Evolutionary conservation across 1,140 invertebrate species (phyloP).

Genomic region (Megathymus violae): DNA sequence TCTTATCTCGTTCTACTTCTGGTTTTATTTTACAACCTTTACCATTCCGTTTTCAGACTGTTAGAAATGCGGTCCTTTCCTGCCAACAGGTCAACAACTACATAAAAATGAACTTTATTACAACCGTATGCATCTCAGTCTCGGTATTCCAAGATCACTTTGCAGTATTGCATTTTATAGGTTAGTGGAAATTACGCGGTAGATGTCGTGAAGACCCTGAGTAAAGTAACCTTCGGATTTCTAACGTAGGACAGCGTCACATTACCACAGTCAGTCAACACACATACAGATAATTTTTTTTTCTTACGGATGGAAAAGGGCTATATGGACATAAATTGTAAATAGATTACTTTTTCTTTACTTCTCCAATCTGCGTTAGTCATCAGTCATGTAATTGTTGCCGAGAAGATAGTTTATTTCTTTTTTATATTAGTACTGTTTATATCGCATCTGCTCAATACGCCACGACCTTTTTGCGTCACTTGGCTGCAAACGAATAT

Average conservation of each 20-base stretch:
- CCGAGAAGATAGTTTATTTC: too few species aligned
- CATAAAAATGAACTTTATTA: conserved; percentile 13
- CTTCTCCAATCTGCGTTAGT: too few species aligned
- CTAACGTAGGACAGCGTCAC: not conserved
- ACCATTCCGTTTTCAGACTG: not conserved
- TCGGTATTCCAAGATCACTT: not conserved
- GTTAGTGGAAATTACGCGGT: conserved; percentile 7
- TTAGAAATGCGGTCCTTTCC: not conserved
- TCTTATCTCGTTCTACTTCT: not conserved
- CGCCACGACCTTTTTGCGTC: too few species aligned
- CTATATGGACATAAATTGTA: too few species aligned
- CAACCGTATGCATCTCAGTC: not conserved
- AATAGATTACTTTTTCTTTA: too few species aligned
- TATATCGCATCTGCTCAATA: too few species aligned
- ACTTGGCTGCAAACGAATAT: too few species aligned
- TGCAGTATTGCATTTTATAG: conserved; percentile 25
- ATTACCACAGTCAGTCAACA: too few species aligned
- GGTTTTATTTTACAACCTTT: not conserved
- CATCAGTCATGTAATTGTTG: too few species aligned
- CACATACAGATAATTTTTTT: too few species aligned
- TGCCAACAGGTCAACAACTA: not conserved
- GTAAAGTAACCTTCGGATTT: conserved; percentile 18
- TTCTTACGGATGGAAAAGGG: too few species aligned
- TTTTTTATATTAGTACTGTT: too few species aligned
- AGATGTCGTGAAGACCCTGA: conserved; percentile 22